phyloP scores from a whole-genome alignment of 2,797 vertebrate genomes.

The Acanthopagrus latus region DNA sequence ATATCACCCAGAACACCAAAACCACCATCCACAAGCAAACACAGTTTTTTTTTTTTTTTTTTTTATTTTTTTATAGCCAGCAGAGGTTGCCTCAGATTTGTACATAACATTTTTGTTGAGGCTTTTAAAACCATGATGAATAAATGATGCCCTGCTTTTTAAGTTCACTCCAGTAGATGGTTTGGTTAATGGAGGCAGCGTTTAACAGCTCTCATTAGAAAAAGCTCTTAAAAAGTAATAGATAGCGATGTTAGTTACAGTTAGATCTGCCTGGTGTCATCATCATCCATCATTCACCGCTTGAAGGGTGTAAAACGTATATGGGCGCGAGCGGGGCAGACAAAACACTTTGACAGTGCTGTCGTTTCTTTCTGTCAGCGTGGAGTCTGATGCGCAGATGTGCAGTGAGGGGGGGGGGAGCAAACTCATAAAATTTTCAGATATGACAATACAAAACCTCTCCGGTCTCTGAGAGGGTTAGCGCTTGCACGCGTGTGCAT shows the following conservation, averaged over 20 bases:
- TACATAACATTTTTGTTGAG: slow-evolving; percentile 66
- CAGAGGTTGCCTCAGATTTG: slow-evolving; percentile 62
- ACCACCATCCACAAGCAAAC: slow-evolving; percentile 28
- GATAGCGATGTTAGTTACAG: slow-evolving; percentile 59
- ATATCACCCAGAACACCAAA: slow-evolving; percentile 43
- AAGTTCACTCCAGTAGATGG: slow-evolving; percentile 58
- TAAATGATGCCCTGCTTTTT: slow-evolving; percentile 78
- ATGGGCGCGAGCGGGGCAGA: slow-evolving; percentile 46
- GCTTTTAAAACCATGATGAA: slow-evolving; percentile 79
- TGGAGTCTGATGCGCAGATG: slow-evolving; percentile 52
- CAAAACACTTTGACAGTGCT: slow-evolving; percentile 60
- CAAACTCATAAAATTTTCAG: slow-evolving; percentile 81
- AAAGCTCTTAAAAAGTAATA: slow-evolving; percentile 65
- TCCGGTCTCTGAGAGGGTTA: slow-evolving; percentile 47
- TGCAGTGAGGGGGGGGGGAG: slow-evolving; percentile 20
- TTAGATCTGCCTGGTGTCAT: slow-evolving; percentile 56
- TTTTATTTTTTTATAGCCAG: slow-evolving; percentile 33
- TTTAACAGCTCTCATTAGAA: slow-evolving; percentile 73
- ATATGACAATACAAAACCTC: slow-evolving; percentile 68
- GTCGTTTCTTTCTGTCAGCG: slow-evolving; percentile 48
- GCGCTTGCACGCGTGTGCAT: slow-evolving; percentile 30
- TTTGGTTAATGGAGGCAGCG: slow-evolving; percentile 68
- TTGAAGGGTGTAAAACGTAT: slow-evolving; percentile 33
- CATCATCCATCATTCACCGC: slow-evolving; percentile 67
- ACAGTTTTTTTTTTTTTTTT: slow-evolving; percentile 7